Conservation (phyloP, 2,888 invertebrate species). For the Lycia hirtaria region DNA sequence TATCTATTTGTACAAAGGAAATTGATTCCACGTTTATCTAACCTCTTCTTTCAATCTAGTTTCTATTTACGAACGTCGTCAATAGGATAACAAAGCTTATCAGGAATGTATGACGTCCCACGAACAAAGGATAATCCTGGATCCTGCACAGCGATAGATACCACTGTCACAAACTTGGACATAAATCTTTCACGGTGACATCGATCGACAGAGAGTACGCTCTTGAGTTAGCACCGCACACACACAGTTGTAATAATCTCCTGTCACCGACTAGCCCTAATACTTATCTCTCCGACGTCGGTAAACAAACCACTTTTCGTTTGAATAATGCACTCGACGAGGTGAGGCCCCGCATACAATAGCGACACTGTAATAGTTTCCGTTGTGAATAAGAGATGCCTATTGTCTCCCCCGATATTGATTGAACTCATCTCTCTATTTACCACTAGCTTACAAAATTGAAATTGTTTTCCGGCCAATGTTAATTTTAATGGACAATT, state of each 20-base stretch:
- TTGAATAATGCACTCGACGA: slow-evolving; percentile 79
- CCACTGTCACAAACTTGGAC: slow-evolving; percentile 74
- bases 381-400: slow-evolving; percentile 81
- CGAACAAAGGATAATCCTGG: slow-evolving; percentile 78
- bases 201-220: slow-evolving; percentile 67
- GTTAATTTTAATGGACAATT: slow-evolving; percentile 51
- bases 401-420: slow-evolving; percentile 82
- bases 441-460: slow-evolving; percentile 61
- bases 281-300: slow-evolving; percentile 69
- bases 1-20: slow-evolving; percentile 23
- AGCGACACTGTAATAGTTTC: slow-evolving; percentile 81
- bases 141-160: slow-evolving; percentile 64
- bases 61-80: slow-evolving; percentile 47
- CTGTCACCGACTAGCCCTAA: slow-evolving; percentile 57
- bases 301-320: slow-evolving; percentile 81
- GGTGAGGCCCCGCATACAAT: slow-evolving; percentile 81
- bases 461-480: slow-evolving; percentile 65
- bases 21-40: slow-evolving; percentile 25
- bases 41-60: slow-evolving; percentile 28
- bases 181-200: slow-evolving; percentile 78
- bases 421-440: slow-evolving; percentile 72
- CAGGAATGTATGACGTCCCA: slow-evolving; percentile 68
- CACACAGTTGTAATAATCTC: slow-evolving; percentile 57
- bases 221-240: slow-evolving; percentile 59
- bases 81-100: slow-evolving; percentile 63